phyloP scores from a whole-genome alignment of 2,113 vertebrate species.

The Erpornis zantholeuca region DNA sequence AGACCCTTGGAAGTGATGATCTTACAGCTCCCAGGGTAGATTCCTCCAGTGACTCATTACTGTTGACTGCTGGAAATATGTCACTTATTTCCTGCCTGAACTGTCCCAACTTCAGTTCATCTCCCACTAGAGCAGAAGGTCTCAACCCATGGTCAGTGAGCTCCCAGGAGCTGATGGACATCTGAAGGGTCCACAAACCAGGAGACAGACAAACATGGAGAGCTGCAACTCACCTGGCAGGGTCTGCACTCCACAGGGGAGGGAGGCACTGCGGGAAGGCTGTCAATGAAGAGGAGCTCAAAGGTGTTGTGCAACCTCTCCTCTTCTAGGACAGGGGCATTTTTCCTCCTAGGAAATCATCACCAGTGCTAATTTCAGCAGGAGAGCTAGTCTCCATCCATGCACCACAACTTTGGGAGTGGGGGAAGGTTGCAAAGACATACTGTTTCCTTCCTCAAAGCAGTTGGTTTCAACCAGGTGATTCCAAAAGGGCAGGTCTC shows the following conservation, averaged over 20 bases:
- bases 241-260: background rate
- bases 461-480: background rate
- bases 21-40: conserved; percentile 6
- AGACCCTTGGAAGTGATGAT: background rate
- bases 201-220: background rate
- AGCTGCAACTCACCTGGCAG: background rate
- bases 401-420: background rate
- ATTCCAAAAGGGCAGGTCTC: background rate
- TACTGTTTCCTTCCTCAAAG: background rate
- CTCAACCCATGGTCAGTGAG: background rate
- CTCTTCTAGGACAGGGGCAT: background rate
- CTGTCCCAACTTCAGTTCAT: background rate
- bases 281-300: background rate
- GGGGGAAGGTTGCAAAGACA: background rate
- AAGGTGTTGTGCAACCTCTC: background rate
- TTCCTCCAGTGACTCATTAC: conserved; percentile 13
- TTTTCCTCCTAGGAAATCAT: background rate
- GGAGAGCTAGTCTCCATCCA: background rate
- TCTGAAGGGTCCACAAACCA: background rate
- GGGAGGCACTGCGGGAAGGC: background rate
- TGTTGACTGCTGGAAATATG: background rate
- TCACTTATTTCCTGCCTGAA: conserved; percentile 43
- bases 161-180: background rate
- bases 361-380: background rate
- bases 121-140: background rate